A percentile compares a stretch with the other conserved stretches of the same genome.
Evolutionary conservation across 92 coral and sea anemone species (phyloP).

Genomic region (Porites cylindrica): DNA sequence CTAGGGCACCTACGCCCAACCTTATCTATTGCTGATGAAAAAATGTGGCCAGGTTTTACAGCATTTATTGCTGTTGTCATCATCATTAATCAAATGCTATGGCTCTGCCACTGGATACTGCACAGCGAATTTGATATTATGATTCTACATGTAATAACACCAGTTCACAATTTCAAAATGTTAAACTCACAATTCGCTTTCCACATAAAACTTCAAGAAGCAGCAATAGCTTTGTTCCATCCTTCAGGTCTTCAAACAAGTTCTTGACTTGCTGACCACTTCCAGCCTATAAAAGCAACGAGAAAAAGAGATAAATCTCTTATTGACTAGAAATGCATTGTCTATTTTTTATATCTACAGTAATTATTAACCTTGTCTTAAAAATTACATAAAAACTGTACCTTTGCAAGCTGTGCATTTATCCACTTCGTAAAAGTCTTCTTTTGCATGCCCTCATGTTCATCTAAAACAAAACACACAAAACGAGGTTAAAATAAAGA

Average conservation of each 20-base stretch:
- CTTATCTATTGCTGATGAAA: too few relatives aligned
- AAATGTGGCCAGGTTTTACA: too few relatives aligned
- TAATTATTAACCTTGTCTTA: not conserved
- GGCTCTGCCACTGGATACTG: not conserved
- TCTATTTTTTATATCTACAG: not conserved
- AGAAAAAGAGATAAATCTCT: not conserved
- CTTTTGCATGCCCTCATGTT: slow-evolving; percentile 97
- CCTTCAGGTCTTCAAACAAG: slow-evolving; percentile 87
- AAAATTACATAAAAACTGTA: not conserved
- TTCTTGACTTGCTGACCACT: slow-evolving; percentile 76
- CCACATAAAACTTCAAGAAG: slow-evolving; percentile 91
- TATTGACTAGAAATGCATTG: not conserved
- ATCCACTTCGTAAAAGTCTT: slow-evolving; percentile 98
- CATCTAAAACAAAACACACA: slow-evolving; percentile 62
- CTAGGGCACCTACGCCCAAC: too few relatives aligned
- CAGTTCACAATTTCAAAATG: not conserved
- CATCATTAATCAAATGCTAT: too few relatives aligned
- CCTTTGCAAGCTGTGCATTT: slow-evolving; percentile 89
- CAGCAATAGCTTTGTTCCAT: slow-evolving; percentile 85
- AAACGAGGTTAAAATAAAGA: not conserved
- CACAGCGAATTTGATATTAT: not conserved
- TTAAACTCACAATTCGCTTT: slow-evolving; percentile 87
- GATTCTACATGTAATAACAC: not conserved
- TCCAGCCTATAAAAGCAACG: slow-evolving; percentile 65
- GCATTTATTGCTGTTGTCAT: too few relatives aligned